Percentiles rank a stretch among this genome's conserved stretches.
Evolutionary conservation across 2,113 vertebrate species (phyloP).

Genomic region (Chamaea fasciata): DNA sequence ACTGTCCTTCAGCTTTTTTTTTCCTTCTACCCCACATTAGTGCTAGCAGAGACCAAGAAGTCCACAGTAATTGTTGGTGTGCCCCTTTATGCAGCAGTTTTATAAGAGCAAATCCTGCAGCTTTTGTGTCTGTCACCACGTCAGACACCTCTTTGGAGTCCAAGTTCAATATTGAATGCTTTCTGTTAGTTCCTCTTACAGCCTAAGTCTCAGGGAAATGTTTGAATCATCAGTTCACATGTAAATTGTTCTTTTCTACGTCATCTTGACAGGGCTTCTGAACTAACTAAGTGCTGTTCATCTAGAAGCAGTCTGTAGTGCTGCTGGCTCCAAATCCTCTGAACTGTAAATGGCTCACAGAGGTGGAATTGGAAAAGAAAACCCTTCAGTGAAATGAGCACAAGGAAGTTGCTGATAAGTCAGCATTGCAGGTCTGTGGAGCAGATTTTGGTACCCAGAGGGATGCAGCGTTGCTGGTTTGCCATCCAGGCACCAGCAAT

Average conservation of each 20-base stretch:
- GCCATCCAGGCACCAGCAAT: background rate
- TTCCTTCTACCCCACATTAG: background rate
- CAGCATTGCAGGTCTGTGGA: background rate
- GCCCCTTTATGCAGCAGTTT: background rate
- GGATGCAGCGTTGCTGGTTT: background rate
- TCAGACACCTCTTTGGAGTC: background rate
- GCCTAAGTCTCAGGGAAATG: background rate
- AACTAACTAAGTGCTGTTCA: background rate
- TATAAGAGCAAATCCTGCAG: background rate
- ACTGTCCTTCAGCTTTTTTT: background rate
- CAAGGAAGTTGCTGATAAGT: background rate
- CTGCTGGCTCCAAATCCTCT: background rate
- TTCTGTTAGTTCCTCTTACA: background rate
- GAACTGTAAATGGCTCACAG: background rate
- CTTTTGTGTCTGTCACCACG: background rate
- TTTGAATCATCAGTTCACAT: background rate
- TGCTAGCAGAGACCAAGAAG: background rate
- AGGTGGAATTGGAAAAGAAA: background rate
- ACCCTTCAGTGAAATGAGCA: background rate
- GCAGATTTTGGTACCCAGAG: background rate
- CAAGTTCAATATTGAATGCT: background rate
- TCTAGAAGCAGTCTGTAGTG: background rate
- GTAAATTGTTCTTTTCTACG: background rate
- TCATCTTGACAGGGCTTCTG: background rate
- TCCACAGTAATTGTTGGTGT: background rate